Base-by-base conservation (phyloP, 2,888 invertebrate species). In the Plutella xylostella region DNA sequence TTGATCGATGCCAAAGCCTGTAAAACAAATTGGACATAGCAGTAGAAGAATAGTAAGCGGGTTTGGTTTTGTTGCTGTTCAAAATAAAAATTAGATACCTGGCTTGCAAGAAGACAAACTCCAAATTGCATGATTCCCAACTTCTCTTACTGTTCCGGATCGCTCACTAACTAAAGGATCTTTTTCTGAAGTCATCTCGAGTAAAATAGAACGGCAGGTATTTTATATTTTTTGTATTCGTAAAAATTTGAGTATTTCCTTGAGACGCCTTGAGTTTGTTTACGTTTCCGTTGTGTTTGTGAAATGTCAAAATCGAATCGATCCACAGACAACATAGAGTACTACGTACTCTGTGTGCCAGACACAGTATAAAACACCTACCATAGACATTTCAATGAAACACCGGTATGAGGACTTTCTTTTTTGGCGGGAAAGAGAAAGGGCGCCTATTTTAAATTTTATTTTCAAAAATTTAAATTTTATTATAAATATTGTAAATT, bases 21-120 rank as follows among this genome's bases (percentile, higher is more conserved):
- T 7, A 38, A 47, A 7, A 40, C 14, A 34, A 6, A 3, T 9
- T 34, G 17, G 7, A 9, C 9, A 14, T 34, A 28, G n/a, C 9
- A 12, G 28, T 28, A 6, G n/a, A 28, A 28, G 3, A 25, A 25
- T 4, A 25, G 21, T 15, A n/a, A 19, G 30, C 22, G n/a, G 42
- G n/a, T 21, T 34, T 21, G n/a, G 37, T 38, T 7, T 3, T n/a
- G n/a, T n/a, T n/a, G n/a, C n/a, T n/a, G n/a, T 37, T 3, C 17
- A 44, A 19, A 19, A 18, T n/a, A 11, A 17, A 40, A 35, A 45
- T 33, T 38, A 4, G 11, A 54, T 69, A 93, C 96, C 96, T 69
- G 97, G 96, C 86, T 99, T 99, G 69, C 98, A 99, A 3, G 98
- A 98, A 0, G 98, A 98, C 45, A 99, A 84, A 61, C 97, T 96